These are phyloP conservation scores for Diplodus puntazzo DNA, from an alignment of 2,797 vertebrate genomes.

Conservation along the genomic window DNA sequence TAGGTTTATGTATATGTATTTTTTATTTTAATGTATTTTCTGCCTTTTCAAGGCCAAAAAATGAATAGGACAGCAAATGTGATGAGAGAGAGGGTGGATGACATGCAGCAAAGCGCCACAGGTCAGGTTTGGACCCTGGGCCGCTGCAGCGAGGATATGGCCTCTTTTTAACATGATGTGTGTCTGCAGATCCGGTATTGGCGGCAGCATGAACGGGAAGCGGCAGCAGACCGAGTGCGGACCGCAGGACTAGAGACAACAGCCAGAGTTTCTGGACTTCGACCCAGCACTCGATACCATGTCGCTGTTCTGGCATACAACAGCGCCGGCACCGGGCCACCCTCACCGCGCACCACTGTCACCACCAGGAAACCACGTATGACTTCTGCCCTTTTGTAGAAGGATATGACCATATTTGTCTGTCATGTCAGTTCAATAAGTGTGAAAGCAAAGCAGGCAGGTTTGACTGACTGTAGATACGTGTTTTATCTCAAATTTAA, in stretches of 20 bases:
- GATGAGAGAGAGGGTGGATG: too few species aligned
- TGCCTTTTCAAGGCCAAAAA: too few species aligned
- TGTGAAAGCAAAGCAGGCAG: background rate
- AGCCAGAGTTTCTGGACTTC: constrained; percentile 89
- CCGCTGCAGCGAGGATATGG: too few species aligned
- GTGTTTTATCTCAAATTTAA: background rate
- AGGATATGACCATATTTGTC: background rate
- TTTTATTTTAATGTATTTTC: too few species aligned
- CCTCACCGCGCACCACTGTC: constrained; percentile 89
- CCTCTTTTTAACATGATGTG: background rate
- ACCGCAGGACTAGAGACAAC: constrained; percentile 89
- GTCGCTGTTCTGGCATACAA: constrained; percentile 95
- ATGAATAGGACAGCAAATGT: too few species aligned
- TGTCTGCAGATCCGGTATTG: constrained; percentile 93
- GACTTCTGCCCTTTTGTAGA: constrained; percentile 47
- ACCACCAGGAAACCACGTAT: constrained; percentile 94
- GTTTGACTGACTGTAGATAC: background rate
- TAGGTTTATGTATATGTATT: background rate
- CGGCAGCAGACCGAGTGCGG: constrained; percentile 93
- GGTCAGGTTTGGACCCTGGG: too few species aligned
- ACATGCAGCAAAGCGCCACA: too few species aligned
- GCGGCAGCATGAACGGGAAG: constrained; percentile 94
- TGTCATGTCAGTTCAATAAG: background rate
- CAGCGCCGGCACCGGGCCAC: constrained; percentile 93
- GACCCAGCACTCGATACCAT: constrained; percentile 93